Evolutionary conservation across 2,797 vertebrate species (phyloP).

Genomic region (Gouania willdenowi): DNA sequence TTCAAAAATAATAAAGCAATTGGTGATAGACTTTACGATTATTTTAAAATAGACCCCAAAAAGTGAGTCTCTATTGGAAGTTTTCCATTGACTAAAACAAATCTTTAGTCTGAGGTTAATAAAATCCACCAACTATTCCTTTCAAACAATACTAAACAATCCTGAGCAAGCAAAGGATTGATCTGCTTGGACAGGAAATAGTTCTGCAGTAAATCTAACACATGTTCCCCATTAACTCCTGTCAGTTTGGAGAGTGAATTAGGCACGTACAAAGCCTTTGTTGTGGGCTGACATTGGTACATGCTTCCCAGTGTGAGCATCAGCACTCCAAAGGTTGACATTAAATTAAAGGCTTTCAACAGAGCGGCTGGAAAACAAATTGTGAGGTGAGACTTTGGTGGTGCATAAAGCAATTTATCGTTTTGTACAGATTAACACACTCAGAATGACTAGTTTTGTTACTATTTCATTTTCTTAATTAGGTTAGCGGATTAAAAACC

Average conservation of each 20-base stretch:
- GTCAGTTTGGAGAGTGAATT: conserved; percentile 45
- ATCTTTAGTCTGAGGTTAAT: too few species aligned
- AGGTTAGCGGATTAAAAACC: too few species aligned
- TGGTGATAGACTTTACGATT: too few species aligned
- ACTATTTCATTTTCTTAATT: too few species aligned
- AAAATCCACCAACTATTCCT: too few species aligned
- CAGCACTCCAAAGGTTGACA: conserved; percentile 12
- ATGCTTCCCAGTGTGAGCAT: conserved; percentile 39
- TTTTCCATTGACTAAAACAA: conserved; percentile 42
- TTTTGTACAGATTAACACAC: conserved; percentile 19
- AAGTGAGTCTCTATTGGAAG: too few species aligned
- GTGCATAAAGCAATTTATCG: conserved; percentile 26
- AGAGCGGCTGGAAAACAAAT: conserved; percentile 15
- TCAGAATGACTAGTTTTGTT: too few species aligned
- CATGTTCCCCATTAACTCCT: conserved; percentile 57
- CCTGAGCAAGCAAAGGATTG: conserved; percentile 33
- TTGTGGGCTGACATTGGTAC: conserved; percentile 31
- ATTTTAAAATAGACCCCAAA: too few species aligned
- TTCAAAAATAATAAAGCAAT: too few species aligned
- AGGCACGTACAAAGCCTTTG: conserved; percentile 46
- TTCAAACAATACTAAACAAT: conserved; percentile 35
- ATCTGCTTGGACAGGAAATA: conserved; percentile 43
- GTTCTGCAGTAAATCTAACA: conserved; percentile 54
- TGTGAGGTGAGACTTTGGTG: conserved; percentile 38
- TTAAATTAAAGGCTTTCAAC: conserved; percentile 38